Evolutionary conservation across 2,113 vertebrate genomes (phyloP), one percentile per base, ranked within the genome.

Genomic region (Lepus europaeus): DNA sequence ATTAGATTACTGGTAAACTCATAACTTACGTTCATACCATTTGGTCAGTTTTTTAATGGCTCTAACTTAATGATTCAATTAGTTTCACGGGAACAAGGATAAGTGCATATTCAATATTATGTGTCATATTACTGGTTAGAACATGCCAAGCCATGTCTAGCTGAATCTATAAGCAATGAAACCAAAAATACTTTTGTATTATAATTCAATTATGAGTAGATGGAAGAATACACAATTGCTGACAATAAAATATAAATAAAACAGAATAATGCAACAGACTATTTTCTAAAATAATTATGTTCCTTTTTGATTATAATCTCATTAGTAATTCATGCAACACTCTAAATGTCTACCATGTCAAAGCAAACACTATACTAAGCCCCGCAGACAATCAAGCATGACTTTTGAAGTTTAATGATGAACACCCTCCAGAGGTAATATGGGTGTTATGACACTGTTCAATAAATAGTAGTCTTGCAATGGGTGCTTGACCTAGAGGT

Each of bases 41-140:
- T 98, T 90, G 93, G 96, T 97, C 95, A 95, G 96, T 98, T 98
- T 98, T 97, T 92, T 97, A 97, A 95, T 87, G 90, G 95, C 97
- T 95, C 97, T 97, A 25, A 94, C 92, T 98, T 98, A 98, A 98
- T 93, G 90, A 98, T 96, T 98, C 95, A 95, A 90, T 98, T 98
- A 98, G 93, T 98, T 98, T 98, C 97, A 97, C 97, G 96, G 96
- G 95, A 98, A 96, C 73, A 49, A 20, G n/a, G 80, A 80, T 97
- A 97, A 93, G 63, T 89, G 81, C 82, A 91, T 56, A 36, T 70
- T 97, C 98, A 98, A 97, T 98, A 98, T 98, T 98, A 97, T 93
- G 63, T 98, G 96, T 97, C 95, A 96, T 93, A 98, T 98, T 80
- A 97, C 96, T 97, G 90, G 97, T n/a, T 94, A 92, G 64, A 96